phyloP scores from a whole-genome alignment of 92 coral and sea anemone species.

The Zoanthus sansibaricus region DNA sequence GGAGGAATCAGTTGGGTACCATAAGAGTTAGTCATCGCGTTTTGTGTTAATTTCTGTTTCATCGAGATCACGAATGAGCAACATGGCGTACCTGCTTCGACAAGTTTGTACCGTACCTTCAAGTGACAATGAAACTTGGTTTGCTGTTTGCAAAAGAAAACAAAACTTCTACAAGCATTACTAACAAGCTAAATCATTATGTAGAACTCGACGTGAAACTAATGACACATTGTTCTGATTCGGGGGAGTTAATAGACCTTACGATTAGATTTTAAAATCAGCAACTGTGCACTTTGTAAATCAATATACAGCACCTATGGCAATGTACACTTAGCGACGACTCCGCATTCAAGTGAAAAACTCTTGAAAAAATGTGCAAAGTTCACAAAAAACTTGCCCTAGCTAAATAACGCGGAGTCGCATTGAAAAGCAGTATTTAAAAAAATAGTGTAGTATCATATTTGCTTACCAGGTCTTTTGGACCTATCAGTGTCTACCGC shows the following conservation, averaged over 20 bases:
- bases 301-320: background rate
- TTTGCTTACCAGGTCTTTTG: constrained; percentile 19
- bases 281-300: background rate
- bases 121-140: too few relatives aligned
- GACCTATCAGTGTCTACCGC: constrained; percentile 40
- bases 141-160: too few relatives aligned
- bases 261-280: too few relatives aligned
- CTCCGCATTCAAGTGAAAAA: background rate
- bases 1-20: background rate
- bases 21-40: background rate
- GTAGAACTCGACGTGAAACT: too few relatives aligned
- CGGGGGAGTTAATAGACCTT: too few relatives aligned
- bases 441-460: background rate
- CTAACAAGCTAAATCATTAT: too few relatives aligned
- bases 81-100: background rate
- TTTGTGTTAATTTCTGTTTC: background rate
- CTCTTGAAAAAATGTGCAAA: background rate
- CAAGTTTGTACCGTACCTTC: background rate
- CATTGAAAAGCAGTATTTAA: background rate
- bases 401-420: background rate
- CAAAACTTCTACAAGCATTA: too few relatives aligned
- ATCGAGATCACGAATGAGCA: background rate
- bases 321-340: background rate
- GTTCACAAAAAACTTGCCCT: background rate
- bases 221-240: too few relatives aligned